Conservation (phyloP, 2,888 invertebrate species). For the Notodonta dromedarius region DNA sequence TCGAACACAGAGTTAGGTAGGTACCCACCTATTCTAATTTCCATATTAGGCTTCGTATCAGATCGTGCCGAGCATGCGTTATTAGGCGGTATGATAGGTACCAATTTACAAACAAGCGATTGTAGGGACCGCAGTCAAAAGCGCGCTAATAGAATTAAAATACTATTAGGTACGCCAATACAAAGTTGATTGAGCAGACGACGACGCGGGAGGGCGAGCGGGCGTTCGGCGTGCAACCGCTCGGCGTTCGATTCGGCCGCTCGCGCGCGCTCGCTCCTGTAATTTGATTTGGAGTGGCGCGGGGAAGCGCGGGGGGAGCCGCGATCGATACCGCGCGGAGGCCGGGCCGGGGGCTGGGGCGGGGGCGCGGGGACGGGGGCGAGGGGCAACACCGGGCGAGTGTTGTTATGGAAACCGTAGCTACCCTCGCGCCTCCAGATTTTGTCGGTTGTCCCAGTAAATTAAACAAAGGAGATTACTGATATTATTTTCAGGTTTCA, state of each 20-base stretch:
- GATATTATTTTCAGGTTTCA: constrained; percentile 66
- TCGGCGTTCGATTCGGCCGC: constrained; percentile 37
- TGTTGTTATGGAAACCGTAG: constrained; percentile 82
- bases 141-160: constrained; percentile 81
- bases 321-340: constrained; percentile 46
- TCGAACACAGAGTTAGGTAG: constrained; percentile 26
- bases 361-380: constrained; percentile 35
- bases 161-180: constrained; percentile 75
- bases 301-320: constrained; percentile 50
- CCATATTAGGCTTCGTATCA: constrained; percentile 27
- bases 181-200: constrained; percentile 75
- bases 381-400: constrained; percentile 64
- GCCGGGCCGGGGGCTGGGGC: constrained; percentile 53
- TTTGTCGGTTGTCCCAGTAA: constrained; percentile 77
- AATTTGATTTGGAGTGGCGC: constrained; percentile 82
- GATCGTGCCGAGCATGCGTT: constrained; percentile 23
- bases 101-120: constrained; percentile 75
- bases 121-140: constrained; percentile 68
- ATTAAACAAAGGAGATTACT: constrained; percentile 79
- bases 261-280: constrained; percentile 66
- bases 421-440: constrained; percentile 80
- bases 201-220: constrained; percentile 16
- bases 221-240: constrained; percentile 22
- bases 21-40: constrained; percentile 11
- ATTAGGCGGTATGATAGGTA: constrained; percentile 49